Base-by-base conservation (phyloP, 2,888 invertebrate genomes). In the Brenthis ino region DNA sequence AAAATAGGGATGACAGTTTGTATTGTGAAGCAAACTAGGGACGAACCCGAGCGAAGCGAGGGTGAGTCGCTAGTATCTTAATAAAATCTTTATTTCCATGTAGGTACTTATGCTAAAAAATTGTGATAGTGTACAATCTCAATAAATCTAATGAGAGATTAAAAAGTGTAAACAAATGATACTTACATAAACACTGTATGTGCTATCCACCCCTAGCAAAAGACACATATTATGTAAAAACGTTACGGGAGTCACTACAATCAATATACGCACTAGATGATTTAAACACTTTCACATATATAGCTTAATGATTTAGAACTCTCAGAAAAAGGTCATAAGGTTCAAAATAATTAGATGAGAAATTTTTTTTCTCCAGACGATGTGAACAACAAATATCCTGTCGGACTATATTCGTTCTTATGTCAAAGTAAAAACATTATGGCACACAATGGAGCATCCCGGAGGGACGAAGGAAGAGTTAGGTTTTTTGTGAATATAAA, bases 151-250 rank as follows among this genome's bases (percentile, higher is more conserved):
- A 37, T n/a, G 16, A n/a, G 47, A 24, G 55, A 60, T 55, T 33
- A 33, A 28, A 63, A 64, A 60, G 51, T 58, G 63, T 57, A 61
- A 71, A 57, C 64, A 70, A 64, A 70, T 61, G 57, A 65, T 57
- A 20, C 20, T 20, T 20, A 63, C 61, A 68, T 61, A 63, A 67
- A 53, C 65, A 67, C 56, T 73, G 74, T 70, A 72, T 72, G 71
- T 70, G 43, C 79, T 85, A 84, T 81, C 79, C 83, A 86, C 85
- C 91, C 89, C 83, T 85, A 77, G 79, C 81, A 79, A 81, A 86
- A 88, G 89, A 89, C 86, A 90, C 86, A 89, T 90, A 91, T 92
- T 91, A 93, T 93, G 92, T 93, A 92, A 91, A 89, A 92, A 89
- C 87, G 88, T 89, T 88, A 91, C 90, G 86, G 88, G 82, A 91